phyloP scores from a whole-genome alignment of 2,888 invertebrate genomes.

The Spilarctia lutea region DNA sequence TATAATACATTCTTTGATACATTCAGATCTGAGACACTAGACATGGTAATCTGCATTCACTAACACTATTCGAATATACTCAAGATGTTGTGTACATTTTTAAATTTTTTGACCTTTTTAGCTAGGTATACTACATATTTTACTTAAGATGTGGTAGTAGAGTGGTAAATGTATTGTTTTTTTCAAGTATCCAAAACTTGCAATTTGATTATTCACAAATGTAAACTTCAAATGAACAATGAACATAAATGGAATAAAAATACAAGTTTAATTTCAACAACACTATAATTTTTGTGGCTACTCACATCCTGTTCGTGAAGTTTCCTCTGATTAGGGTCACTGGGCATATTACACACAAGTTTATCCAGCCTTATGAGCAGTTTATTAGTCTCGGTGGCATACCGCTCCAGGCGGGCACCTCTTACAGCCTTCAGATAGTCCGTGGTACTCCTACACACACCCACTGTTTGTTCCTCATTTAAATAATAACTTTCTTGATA shows the following conservation, averaged over 20 bases:
- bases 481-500: conserved; percentile 71
- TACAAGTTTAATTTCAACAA: neutral
- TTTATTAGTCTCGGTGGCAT: conserved; percentile 98
- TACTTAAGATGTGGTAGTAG: too few species aligned
- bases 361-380: conserved; percentile 97
- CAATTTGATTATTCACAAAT: neutral
- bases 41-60: too few species aligned
- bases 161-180: too few species aligned
- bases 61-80: too few species aligned
- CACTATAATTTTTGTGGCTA: conserved; percentile 8
- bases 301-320: conserved; percentile 89
- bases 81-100: too few species aligned
- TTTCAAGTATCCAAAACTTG: too few species aligned
- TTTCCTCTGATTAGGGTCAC: conserved; percentile 90
- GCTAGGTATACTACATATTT: too few species aligned
- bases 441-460: conserved; percentile 89
- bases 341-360: conserved; percentile 93
- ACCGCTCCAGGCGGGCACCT: conserved; percentile 91
- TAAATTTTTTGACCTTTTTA: too few species aligned
- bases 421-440: conserved; percentile 91
- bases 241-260: neutral
- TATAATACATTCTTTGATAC: too few species aligned
- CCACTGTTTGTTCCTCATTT: conserved; percentile 87
- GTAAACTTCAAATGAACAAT: neutral
- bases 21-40: too few species aligned